A percentile compares a stretch with the other conserved stretches of the same genome.
phyloP scores from a whole-genome alignment of 2,113 vertebrate species.

The Bos taurus region DNA sequence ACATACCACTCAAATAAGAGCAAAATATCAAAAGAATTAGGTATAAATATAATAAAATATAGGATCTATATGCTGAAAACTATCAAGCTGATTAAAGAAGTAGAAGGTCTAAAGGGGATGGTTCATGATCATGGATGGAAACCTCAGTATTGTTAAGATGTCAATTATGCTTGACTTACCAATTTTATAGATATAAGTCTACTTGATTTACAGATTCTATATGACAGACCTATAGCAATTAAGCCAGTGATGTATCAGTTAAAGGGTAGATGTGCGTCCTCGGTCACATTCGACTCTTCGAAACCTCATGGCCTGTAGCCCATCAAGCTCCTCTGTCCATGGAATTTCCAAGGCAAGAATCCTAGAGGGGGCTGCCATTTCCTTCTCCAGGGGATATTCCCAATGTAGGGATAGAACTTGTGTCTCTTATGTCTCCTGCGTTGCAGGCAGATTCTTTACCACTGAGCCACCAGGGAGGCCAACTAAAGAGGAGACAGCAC shows the following conservation, averaged over 20 bases:
- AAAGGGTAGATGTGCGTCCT: not conserved
- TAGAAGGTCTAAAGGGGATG: not conserved
- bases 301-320: not conserved
- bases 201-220: not conserved
- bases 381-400: not conserved
- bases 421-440: not conserved
- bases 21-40: not conserved
- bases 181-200: not conserved
- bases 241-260: not conserved
- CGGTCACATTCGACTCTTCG: not conserved
- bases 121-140: not conserved
- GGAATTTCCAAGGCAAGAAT: not conserved
- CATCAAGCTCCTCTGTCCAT: not conserved
- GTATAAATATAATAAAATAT: not conserved
- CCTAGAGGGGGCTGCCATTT: not conserved
- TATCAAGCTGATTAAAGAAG: not conserved
- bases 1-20: not conserved
- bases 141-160: not conserved
- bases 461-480: not conserved
- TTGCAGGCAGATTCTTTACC: not conserved
- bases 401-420: fast-evolving
- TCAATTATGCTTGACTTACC: not conserved
- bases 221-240: not conserved
- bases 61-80: not conserved
- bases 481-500: not conserved